Conservation (phyloP, 1,140 invertebrate species). For the fruit fly (Drosophila melanogaster) region Release_6_plus_ISO1_MT NT_033779.5:10668001-10668500, state of each 20-base stretch:
- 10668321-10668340: constrained; percentile 87
- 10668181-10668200: constrained; percentile 87
- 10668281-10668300: constrained; percentile 89
- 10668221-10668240: constrained; percentile 86
- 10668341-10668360: not conserved
- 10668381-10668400: too few species aligned
- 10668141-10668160: constrained; percentile 50
- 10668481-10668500: too few species aligned
- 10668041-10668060: not conserved
- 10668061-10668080: constrained; percentile 65
- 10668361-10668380: too few species aligned
- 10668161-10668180: constrained; percentile 85
- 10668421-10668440: too few species aligned
- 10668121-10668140: constrained; percentile 7
- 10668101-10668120: constrained; percentile 39
- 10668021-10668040: constrained; percentile 14
- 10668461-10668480: too few species aligned
- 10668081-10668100: constrained; percentile 69
- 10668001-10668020: constrained; percentile 62
- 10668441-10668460: too few species aligned
- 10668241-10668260: constrained; percentile 85
- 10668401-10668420: too few species aligned
- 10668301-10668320: constrained; percentile 90
- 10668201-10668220: constrained; percentile 85
- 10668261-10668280: constrained; percentile 87